Percentiles rank a stretch among this genome's conserved stretches.
Conservation (phyloP, 1,140 invertebrate species). For the Pseudomyrmex sp. region DNA sequence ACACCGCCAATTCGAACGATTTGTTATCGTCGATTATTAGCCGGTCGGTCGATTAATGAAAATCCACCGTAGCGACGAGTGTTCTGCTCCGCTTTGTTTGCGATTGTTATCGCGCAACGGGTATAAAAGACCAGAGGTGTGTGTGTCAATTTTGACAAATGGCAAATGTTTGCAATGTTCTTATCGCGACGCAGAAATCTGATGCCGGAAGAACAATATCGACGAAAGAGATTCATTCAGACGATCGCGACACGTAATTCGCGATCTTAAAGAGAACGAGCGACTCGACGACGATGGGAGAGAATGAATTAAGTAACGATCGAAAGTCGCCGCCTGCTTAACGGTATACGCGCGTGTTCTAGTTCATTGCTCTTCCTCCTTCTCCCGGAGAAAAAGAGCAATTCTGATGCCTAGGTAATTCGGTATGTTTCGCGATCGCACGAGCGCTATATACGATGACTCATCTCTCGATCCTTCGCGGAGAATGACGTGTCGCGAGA, state of each 20-base stretch:
- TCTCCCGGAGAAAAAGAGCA: too few species aligned
- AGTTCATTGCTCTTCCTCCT: constrained; percentile 40
- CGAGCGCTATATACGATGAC: neutral
- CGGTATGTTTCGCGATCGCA: constrained; percentile 4
- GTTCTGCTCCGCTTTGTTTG: too few species aligned
- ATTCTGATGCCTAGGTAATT: constrained; percentile 16
- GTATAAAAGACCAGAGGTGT: too few species aligned
- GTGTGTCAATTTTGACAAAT: too few species aligned
- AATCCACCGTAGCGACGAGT: too few species aligned
- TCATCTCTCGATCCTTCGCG: neutral
- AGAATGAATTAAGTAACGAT: constrained; percentile 13
- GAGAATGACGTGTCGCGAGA: neutral
- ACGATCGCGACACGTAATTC: neutral
- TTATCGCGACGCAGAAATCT: too few species aligned
- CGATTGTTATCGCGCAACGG: too few species aligned
- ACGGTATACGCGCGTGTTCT: constrained; percentile 10
- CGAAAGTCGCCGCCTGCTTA: constrained; percentile 22
- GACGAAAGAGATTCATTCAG: neutral
- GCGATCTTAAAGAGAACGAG: too few species aligned
- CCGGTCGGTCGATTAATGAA: neutral
- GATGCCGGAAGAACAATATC: too few species aligned
- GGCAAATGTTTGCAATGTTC: too few species aligned
- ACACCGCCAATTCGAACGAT: neutral
- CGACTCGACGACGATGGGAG: neutral
- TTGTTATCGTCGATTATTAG: neutral